Percentiles rank a stretch among this genome's conserved stretches.
Evolutionary conservation across 2,888 invertebrate species (phyloP).

Genomic region (Xylophagus ater): DNA sequence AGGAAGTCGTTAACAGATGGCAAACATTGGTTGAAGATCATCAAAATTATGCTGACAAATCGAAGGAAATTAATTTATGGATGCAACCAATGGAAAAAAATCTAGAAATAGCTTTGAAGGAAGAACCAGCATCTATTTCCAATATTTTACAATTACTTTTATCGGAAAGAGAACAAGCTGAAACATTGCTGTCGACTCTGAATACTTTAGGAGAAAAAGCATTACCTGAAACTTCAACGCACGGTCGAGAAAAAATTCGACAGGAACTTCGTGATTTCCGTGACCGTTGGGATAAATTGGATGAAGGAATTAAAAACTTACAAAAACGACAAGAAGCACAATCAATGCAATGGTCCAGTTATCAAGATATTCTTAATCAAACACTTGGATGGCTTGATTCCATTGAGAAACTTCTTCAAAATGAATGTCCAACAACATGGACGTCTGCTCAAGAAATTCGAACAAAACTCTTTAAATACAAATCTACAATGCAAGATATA

Average conservation of each 20-base stretch:
- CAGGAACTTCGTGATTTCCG: conserved; percentile 68
- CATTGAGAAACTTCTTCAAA: conserved; percentile 65
- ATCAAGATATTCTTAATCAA: conserved; percentile 75
- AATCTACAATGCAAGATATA: conserved; percentile 80
- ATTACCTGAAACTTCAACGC: conserved; percentile 84
- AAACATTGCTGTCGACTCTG: conserved; percentile 62
- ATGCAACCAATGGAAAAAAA: conserved; percentile 63
- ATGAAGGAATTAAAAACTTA: conserved; percentile 69
- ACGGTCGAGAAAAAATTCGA: conserved; percentile 81
- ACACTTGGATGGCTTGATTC: conserved; percentile 75
- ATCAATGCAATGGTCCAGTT: conserved; percentile 70
- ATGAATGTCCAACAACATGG: conserved; percentile 58
- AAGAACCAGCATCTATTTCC: conserved; percentile 54
- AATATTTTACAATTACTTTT: conserved; percentile 60
- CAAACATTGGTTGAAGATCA: conserved; percentile 75
- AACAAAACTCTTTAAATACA: conserved; percentile 72
- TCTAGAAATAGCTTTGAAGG: conserved; percentile 49
- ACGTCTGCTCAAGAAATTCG: conserved; percentile 75
- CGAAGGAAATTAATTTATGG: conserved; percentile 66
- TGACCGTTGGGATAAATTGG: conserved; percentile 79
- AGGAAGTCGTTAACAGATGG: conserved; percentile 78
- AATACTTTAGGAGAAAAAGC: conserved; percentile 75
- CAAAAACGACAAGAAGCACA: conserved; percentile 79
- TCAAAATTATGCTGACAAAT: conserved; percentile 61
- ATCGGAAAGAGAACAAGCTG: conserved; percentile 74